A percentile compares a stretch with the other conserved stretches of the same genome.
phyloP scores from a whole-genome alignment of 2,888 invertebrate genomes.

The Rhyacophila evoluta region DNA sequence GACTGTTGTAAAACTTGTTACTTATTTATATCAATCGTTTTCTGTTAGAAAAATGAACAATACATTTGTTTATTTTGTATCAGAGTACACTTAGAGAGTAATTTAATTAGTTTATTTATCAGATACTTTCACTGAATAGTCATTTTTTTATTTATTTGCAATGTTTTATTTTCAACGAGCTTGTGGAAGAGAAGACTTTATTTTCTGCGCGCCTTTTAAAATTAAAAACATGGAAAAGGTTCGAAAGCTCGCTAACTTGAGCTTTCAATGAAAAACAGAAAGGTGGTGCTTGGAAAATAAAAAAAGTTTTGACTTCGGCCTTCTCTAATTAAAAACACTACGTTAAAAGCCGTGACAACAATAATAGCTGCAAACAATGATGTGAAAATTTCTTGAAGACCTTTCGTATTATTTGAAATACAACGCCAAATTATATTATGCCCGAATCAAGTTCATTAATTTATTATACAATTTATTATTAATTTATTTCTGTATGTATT shows the following conservation, averaged over 20 bases:
- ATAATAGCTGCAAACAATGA: conserved; percentile 4
- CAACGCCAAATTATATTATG: background rate
- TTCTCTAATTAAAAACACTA: conserved; percentile 16
- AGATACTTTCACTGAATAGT: background rate
- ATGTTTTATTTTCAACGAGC: background rate
- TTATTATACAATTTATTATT: no score
- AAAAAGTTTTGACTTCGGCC: conserved; percentile 2
- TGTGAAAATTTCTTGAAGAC: background rate
- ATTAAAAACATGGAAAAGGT: background rate
- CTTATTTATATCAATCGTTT: no score
- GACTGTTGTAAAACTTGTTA: no score
- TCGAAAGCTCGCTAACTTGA: conserved; percentile 10
- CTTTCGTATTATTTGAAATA: conserved; percentile 1
- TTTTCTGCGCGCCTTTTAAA: background rate
- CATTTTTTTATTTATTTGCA: background rate
- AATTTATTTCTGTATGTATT: no score
- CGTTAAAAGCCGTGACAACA: background rate
- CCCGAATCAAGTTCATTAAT: background rate
- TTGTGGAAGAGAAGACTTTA: background rate
- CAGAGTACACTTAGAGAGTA: no score
- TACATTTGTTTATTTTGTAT: no score
- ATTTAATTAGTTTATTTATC: background rate
- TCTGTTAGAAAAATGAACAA: no score
- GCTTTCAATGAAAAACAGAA: conserved; percentile 18
- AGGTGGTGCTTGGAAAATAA: background rate